Conservation (phyloP, 2,888 invertebrate species). For the Cerceris rybyensis region DNA sequence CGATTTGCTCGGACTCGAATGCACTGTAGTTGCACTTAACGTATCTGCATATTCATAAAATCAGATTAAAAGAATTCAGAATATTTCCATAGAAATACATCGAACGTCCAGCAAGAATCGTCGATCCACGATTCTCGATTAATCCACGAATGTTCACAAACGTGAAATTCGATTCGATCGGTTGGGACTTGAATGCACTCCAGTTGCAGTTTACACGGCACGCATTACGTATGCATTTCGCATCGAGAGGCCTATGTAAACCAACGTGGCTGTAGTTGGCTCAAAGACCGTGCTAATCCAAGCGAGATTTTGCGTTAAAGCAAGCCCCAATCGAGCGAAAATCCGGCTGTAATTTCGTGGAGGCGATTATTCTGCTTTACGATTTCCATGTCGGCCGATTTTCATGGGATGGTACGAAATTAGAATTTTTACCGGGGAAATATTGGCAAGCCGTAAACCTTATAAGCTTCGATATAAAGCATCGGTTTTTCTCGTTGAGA, state of each 20-base stretch:
- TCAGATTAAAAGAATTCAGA: too few relatives aligned
- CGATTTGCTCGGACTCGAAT: slow-evolving; percentile 11
- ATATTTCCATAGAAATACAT: too few relatives aligned
- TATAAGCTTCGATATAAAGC: too few relatives aligned
- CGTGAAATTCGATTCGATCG: slow-evolving; percentile 10
- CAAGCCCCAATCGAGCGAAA: slow-evolving; percentile 8
- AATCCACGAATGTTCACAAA: not conserved
- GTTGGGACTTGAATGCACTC: slow-evolving; percentile 9
- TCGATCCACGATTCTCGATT: not conserved
- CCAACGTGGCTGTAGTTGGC: slow-evolving; percentile 5
- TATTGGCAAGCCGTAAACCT: too few relatives aligned
- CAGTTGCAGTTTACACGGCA: slow-evolving; percentile 4
- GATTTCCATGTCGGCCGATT: not conserved
- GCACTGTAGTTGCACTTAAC: too few relatives aligned
- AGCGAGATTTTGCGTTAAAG: not conserved
- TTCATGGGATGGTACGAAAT: not conserved
- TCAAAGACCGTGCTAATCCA: slow-evolving; percentile 25
- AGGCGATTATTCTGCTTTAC: not conserved
- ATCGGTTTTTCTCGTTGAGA: too few relatives aligned
- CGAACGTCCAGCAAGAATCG: too few relatives aligned
- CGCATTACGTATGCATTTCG: slow-evolving; percentile 55
- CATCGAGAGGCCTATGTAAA: slow-evolving; percentile 31
- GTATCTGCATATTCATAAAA: too few relatives aligned
- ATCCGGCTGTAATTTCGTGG: slow-evolving; percentile 4
- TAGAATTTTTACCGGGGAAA: too few relatives aligned